These are phyloP conservation scores for Prenolepis imparis DNA, from an alignment of 2,888 invertebrate genomes.

Conservation along the genomic window DNA sequence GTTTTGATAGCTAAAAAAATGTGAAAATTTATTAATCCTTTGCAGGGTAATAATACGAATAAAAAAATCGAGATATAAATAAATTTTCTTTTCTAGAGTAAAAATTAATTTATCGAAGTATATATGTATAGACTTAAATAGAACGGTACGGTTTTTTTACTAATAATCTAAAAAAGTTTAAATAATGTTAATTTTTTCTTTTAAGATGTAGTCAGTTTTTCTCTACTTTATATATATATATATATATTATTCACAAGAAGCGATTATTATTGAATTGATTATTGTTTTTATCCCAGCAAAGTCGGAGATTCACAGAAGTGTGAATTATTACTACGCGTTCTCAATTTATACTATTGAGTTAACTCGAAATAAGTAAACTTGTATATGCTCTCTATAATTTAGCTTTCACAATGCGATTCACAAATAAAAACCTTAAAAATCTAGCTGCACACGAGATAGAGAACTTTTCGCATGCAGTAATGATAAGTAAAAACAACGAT, in stretches of 20 bases:
- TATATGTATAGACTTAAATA: background rate
- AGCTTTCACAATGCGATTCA: slow-evolving; percentile 8
- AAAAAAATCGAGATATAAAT: background rate
- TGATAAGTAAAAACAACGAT: slow-evolving; percentile 12
- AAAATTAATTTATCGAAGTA: background rate
- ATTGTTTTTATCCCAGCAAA: slow-evolving; percentile 12
- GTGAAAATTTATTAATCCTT: background rate
- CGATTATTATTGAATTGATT: background rate
- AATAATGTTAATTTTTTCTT: background rate
- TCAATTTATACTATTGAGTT: slow-evolving; percentile 47
- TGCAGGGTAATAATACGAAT: background rate
- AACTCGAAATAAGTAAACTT: slow-evolving; percentile 50
- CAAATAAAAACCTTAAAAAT: slow-evolving; percentile 30
- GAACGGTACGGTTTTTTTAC: background rate
- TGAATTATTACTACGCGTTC: slow-evolving; percentile 28
- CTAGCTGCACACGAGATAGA: slow-evolving; percentile 10
- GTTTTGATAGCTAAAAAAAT: background rate
- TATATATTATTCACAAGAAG: background rate
- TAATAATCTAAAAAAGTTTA: background rate
- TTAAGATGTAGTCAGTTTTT: too few species aligned
- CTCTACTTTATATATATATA: background rate
- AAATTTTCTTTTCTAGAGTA: background rate
- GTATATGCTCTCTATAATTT: slow-evolving; percentile 46
- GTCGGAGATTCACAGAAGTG: background rate
- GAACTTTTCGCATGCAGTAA: slow-evolving; percentile 35